Base-by-base conservation (phyloP, 2,888 invertebrate species). In the Lithophane ornitopus region DNA sequence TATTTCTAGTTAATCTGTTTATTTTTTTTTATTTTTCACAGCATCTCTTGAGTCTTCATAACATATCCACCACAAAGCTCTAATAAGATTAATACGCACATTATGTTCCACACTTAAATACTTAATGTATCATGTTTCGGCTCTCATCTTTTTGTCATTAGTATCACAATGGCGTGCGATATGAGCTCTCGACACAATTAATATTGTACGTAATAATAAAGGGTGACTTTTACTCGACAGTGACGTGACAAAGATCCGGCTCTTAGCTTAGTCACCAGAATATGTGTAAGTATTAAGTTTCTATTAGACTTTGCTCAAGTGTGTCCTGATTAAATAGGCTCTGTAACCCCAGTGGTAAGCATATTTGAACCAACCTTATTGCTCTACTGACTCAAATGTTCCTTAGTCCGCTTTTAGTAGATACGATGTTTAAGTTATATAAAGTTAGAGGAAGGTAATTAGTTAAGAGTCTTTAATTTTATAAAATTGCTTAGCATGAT, bases 121-220 rank as follows among this genome's bases (percentile, higher is more conserved):
- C 81, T 78, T 85, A 82, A 87, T 85, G 81, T 86, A 85, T 87
- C 83, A 86, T 78, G 70, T 84, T 87, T 80, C 76, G 80, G 83
- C 82, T 85, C 86, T 89, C 89, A 90, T 92, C 87, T 90, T 90
- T 89, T 90, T 87, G 91, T 90, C 91, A 92, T 91, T 92, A 91
- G 78, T 66, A 67, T 74, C 80, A 90, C 90, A 90, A 91, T 89
- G 78, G 87, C 80, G 83, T 72, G 78, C 84, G 88, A 90, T 89
- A 90, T 90, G 88, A 90, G 90, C 89, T 89, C 91, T 91, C 86
- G 88, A 89, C 90, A 91, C 91, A 92, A 93, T 93, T 92, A 93
- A 92, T 93, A 90, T 90, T 87, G 88, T 88, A 87, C 71, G 90
- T 89, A 91, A 93, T 93, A 93, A 93, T 92, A 91, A 90, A 92